Evolutionary conservation across 2,113 vertebrate species (phyloP).

Genomic region (Onychorhynchus coronatus): DNA sequence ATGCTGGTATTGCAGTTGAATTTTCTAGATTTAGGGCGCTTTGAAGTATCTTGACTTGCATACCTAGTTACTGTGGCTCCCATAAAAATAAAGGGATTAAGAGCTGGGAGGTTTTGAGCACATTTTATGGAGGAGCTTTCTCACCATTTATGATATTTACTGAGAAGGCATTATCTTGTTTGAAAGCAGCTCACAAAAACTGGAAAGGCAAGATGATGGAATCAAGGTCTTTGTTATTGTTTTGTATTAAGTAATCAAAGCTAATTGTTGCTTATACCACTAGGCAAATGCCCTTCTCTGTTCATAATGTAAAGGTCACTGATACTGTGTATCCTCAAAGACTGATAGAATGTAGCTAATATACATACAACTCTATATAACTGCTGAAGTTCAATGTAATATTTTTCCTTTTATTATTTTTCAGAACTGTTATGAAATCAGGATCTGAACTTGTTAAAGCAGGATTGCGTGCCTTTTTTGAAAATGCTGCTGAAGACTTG

Average conservation of each 20-base stretch:
- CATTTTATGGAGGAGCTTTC: background rate
- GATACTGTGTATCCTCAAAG: background rate
- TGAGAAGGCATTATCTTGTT: background rate
- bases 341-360: background rate
- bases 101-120: background rate
- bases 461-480: conserved; percentile 91
- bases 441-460: conserved; percentile 92
- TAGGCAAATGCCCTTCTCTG: background rate
- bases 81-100: background rate
- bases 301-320: background rate
- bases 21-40: background rate
- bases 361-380: background rate
- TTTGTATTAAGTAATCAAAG: background rate
- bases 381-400: background rate
- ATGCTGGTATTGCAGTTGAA: background rate
- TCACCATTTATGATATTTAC: background rate
- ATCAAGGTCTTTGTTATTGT: background rate
- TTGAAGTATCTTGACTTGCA: background rate
- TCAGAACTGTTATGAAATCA: conserved; percentile 97
- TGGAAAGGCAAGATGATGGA: background rate
- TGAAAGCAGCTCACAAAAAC: background rate
- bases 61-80: background rate
- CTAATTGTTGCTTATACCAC: background rate
- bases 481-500: conserved; percentile 95
- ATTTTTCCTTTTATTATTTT: background rate